These are phyloP conservation scores for Platichthys flesus DNA, from an alignment of 2,113 vertebrate genomes.

Conservation along the genomic window DNA sequence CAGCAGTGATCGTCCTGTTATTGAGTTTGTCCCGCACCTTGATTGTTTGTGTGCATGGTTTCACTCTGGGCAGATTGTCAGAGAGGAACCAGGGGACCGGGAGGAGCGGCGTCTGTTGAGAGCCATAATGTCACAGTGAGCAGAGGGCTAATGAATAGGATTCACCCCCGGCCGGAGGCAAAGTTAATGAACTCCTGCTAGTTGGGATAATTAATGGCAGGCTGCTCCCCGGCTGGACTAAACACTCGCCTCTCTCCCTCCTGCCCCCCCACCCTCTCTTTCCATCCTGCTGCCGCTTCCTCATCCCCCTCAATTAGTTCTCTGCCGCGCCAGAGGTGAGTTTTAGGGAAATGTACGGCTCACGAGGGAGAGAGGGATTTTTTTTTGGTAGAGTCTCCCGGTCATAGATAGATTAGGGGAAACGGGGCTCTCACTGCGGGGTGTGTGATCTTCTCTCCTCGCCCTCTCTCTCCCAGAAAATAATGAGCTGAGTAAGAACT, in stretches of 20 bases:
- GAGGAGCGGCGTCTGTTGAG: slow-evolving; percentile 36
- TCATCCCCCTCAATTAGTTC: slow-evolving; percentile 58
- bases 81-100: slow-evolving; percentile 40
- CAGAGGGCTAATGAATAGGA: slow-evolving; percentile 73
- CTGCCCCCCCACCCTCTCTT: slow-evolving; percentile 4
- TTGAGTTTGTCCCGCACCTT: not conserved
- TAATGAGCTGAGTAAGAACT: slow-evolving; percentile 45
- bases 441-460: slow-evolving; percentile 9
- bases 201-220: slow-evolving; percentile 76
- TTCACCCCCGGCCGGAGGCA: slow-evolving; percentile 58
- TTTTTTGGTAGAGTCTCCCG: slow-evolving; percentile 23
- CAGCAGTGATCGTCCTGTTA: not conserved
- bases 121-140: slow-evolving; percentile 64
- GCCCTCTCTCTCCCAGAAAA: slow-evolving; percentile 35
- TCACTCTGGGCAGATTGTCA: slow-evolving; percentile 41
- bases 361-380: slow-evolving; percentile 12
- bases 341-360: slow-evolving; percentile 44
- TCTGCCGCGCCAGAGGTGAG: slow-evolving; percentile 45
- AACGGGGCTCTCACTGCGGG: slow-evolving; percentile 27
- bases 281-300: slow-evolving; percentile 35
- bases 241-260: slow-evolving; percentile 32
- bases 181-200: slow-evolving; percentile 79
- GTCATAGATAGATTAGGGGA: slow-evolving; percentile 59
- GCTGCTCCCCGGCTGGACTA: slow-evolving; percentile 56
- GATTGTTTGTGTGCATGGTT: slow-evolving; percentile 14